Base-by-base conservation (phyloP, 2,888 invertebrate species). In the Limnephilus rhombicus region DNA sequence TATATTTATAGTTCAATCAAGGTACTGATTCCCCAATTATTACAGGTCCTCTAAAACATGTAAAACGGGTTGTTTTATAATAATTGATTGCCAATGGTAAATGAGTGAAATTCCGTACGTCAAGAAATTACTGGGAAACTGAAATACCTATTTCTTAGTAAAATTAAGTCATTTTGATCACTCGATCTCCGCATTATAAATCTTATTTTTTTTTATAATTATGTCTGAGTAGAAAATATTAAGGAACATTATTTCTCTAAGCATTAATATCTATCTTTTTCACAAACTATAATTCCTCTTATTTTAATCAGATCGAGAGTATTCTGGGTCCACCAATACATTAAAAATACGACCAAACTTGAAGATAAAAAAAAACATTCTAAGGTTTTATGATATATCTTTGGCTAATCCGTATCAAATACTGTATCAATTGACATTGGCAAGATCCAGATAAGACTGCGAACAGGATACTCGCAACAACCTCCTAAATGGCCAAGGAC, bases 401-500 rank as follows among this genome's bases (percentile, higher is more conserved):
- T 34, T 34, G 18, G 18, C 34, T 82, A 82, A 82, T 82, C 15
- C 34, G 31, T 82, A 82, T 82, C 31, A 13, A 31, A 82, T 82
- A 12, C 31, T 18, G 82, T 34, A 18, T 34, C 29, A 85, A 85
- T 41, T 85, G 85, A 37, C 37, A 85, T 41, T 85, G 45, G 85
- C 85, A 41, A 18, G 37, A 85, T 37, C 18, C 31, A 45, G 41
- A 85, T 85, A 34, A 85, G 31, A 41, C 37, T n/a, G 45, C 18
- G 34, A 85, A 85, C 85, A 37, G 53, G 68, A 87, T 87, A 31
- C 53, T 87, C 7, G 9, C 5, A n/a, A 87, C 31, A 87, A 31
- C 53, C 68, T 87, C 53, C 15, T 18, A 87, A 87, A 68, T 53
- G 68, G 34, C 31, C 53, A 87, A 87, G 87, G 87, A 7, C 53